A percentile compares a stretch with the other conserved stretches of the same genome.
These are phyloP conservation scores for Platorchestia sp. DNA, from an alignment of 1,140 invertebrate species.

Conservation along the genomic window DNA sequence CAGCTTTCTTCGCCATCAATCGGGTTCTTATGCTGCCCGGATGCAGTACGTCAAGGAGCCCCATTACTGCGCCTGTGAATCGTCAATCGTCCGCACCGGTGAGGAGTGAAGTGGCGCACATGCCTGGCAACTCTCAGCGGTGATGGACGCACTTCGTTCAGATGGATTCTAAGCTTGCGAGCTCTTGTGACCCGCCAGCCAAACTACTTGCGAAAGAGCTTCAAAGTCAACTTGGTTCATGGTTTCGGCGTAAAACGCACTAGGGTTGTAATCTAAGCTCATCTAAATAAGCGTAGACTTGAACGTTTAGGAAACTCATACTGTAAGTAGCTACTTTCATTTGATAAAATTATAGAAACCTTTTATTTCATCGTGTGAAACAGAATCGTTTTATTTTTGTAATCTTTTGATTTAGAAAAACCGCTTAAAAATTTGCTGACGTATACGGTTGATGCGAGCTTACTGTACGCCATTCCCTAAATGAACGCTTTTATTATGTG, in stretches of 20 bases:
- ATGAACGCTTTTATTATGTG: too few species aligned
- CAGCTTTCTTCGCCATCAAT: conserved; percentile 28
- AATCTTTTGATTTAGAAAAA: too few species aligned
- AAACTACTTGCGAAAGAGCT: background rate
- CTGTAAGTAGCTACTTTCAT: background rate
- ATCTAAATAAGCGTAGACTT: background rate
- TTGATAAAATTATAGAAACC: too few species aligned
- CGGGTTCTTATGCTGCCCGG: conserved; percentile 24
- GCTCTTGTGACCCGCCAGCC: background rate
- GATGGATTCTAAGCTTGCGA: background rate
- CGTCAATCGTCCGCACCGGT: background rate
- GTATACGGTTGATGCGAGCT: too few species aligned
- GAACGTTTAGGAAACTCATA: background rate
- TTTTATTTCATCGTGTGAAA: too few species aligned
- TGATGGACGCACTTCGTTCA: background rate
- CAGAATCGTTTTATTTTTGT: too few species aligned
- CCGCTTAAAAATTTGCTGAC: too few species aligned
- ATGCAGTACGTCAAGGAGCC: conserved; percentile 15
- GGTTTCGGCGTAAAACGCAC: background rate
- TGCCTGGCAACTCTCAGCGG: background rate
- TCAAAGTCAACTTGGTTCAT: background rate
- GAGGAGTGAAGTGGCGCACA: conserved; percentile 5
- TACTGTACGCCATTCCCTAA: too few species aligned
- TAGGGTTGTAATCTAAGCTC: background rate
- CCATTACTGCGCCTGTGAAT: conserved; percentile 38